A percentile compares a stretch with the other conserved stretches of the same genome.
These are phyloP conservation scores for Ctenopoma kingsleyae DNA, from an alignment of 2,797 vertebrate genomes.

Conservation along the genomic window DNA sequence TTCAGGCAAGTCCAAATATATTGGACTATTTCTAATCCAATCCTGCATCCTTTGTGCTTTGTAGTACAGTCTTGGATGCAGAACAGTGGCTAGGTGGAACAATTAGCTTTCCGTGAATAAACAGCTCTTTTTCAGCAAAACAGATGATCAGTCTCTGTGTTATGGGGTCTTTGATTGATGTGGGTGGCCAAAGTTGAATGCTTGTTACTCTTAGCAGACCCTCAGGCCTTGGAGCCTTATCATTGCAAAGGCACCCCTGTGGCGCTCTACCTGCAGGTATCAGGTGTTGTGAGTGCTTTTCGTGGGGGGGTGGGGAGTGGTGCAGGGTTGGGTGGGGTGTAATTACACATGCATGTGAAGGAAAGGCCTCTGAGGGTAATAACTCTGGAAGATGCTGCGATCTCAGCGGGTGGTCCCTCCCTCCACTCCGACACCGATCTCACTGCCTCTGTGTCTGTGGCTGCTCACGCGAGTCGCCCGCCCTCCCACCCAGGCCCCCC, in stretches of 20 bases:
- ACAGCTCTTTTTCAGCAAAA: conserved; percentile 71
- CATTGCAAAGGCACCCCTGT: conserved; percentile 64
- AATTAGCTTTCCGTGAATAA: conserved; percentile 77
- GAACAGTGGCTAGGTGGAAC: conserved; percentile 75
- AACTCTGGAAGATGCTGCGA: conserved; percentile 79
- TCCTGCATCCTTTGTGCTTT: conserved; percentile 72
- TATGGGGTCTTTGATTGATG: conserved; percentile 78
- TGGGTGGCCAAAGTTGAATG: conserved; percentile 82
- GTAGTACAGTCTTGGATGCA: conserved; percentile 70
- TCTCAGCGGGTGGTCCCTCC: conserved; percentile 83
- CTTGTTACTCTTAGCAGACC: conserved; percentile 69
- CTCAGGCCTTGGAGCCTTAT: conserved; percentile 70
- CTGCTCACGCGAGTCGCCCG: conserved; percentile 81
- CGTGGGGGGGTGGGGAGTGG: conserved; percentile 10
- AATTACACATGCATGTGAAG: conserved; percentile 84
- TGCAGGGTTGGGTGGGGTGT: conserved; percentile 73
- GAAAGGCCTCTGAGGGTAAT: conserved; percentile 79
- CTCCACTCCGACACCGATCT: conserved; percentile 74
- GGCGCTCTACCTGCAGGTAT: conserved; percentile 81
- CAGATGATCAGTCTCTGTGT: conserved; percentile 78
- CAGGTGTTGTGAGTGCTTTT: conserved; percentile 80
- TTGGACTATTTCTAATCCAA: conserved; percentile 68
- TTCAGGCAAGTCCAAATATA: conserved; percentile 77
- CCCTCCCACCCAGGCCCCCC: conserved; percentile 43
- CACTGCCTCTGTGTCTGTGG: conserved; percentile 78